Base-by-base conservation (phyloP, 2,113 vertebrate genomes). In the Sardina pilchardus region DNA sequence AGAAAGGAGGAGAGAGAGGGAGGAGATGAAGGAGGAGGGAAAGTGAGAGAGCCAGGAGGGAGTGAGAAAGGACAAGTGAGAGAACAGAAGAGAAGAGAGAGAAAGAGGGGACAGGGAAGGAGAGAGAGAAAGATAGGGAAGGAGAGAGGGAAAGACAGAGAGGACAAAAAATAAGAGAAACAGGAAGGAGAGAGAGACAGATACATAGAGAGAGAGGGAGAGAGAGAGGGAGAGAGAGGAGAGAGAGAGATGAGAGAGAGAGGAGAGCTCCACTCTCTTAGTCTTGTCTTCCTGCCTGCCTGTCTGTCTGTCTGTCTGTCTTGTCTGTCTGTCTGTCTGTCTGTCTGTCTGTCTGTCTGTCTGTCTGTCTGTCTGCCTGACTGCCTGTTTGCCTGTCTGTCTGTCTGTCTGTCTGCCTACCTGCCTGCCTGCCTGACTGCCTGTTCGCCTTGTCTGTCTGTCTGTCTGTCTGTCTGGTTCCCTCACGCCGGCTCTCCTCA, bases 381-480 rank as follows among this genome's bases (percentile, higher is more conserved):
- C 6, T 53, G 48, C 16, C 6, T 53, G 48, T 53, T 1, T 53
- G 48, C 16, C 6, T 53, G 48, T 53, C 6, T 53, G 48, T 53
- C 6, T 53, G 50, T 21, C 17, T 56, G 45, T 56, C 2, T 56
- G 16, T 56, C 4, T 56, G 39, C 6, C 56, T 59, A 21, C n/a
- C 56, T 59, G 56, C 8, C 19, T 59, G 56, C 6, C 21, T 59
- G 56, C n/a, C 56, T 24, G 24, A 30, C 6, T 67, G 63, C 30
- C n/a, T 67, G 63, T 30, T n/a, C n/a, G n/a, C n/a, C n/a, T n/a
- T n/a, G 24, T 67, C 6, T 67, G 63, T 67, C n/a, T 67, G 63
- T 30, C 91, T 89, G 91, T 89, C 86, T 86, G 90, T 93, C 91
- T 93, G 92, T 89, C 93, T 93, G 88, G 91, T 91, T 67, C 63